Evolutionary conservation across 1,140 invertebrate genomes (phyloP).

Genomic region (Pantala flavescens): DNA sequence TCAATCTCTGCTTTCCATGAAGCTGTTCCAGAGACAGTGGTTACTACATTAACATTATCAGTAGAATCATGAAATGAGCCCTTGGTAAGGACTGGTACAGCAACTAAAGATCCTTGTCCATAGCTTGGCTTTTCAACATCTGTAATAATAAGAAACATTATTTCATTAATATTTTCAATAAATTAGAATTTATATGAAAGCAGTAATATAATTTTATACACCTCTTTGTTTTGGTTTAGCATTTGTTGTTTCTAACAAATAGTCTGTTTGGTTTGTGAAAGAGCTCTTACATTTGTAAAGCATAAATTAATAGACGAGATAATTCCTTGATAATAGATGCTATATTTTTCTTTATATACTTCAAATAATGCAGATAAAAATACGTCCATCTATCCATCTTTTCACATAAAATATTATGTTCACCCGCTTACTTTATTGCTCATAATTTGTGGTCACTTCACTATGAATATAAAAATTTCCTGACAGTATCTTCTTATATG

Average conservation of each 20-base stretch:
- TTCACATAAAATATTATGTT: no score
- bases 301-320: no score
- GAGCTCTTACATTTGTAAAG: no score
- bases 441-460: no score
- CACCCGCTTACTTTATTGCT: no score
- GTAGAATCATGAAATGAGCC: slow-evolving; percentile 28
- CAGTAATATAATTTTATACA: background rate
- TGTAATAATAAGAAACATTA: slow-evolving; percentile 31
- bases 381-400: no score
- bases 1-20: slow-evolving; percentile 38
- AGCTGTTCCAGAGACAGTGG: slow-evolving; percentile 15
- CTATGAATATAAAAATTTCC: no score
- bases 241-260: background rate
- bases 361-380: no score
- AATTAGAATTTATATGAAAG: background rate
- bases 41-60: slow-evolving; percentile 16
- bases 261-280: no score
- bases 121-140: slow-evolving; percentile 64
- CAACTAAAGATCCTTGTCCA: slow-evolving; percentile 66
- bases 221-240: background rate
- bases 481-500: no score
- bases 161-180: background rate
- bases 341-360: no score
- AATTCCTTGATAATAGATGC: no score
- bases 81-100: slow-evolving; percentile 55